Evolutionary conservation across 2,888 invertebrate genomes (phyloP), one percentile per base, ranked within the genome.

Genomic region (Margaritifera margaritifera): DNA sequence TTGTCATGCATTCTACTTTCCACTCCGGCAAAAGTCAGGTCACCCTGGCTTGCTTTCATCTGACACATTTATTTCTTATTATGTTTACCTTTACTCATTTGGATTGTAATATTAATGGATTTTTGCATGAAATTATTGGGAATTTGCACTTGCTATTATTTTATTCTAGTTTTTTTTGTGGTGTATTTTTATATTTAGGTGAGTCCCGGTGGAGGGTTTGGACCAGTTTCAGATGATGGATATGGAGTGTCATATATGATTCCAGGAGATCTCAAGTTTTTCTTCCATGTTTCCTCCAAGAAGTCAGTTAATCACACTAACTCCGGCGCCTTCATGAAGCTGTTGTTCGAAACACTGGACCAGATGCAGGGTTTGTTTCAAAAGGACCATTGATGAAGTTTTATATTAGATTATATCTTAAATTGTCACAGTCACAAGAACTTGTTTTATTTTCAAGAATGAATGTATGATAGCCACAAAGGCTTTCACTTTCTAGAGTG

Each of bases 191-290:
- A 59, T 56, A 75, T 84, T 18, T 77, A 91, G 91, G 81, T 91
- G 11, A 90, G 89, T 60, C 90, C 91, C 6, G 91, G 91, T 20
- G 91, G 91, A 50, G 91, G 91, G 0, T 91, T 91, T 84, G 91
- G 91, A 11, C 91, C 91, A 0, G 91, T 91, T 20, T 89, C 91
- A 1, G 91, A 91, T 73, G 87, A 89, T 59, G 91, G 91, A 0
- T 91, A 91, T 72, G 91, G 91, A 2, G 90, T 91, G 4, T 90
- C 91, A 0, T 91, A 91, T 86, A 91, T 91, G 90, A 81, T 91
- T 55, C 89, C 91, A 0, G 90, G 90, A 15, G 91, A 91, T 60
- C 80, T 87, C 54, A 89, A 89, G 68, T 86, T 91, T 65, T 91
- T 91, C 80, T 91, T 91, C 83, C 91, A 91, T 72, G 88, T 91